Conservation (phyloP, 2,797 vertebrate species). For the Poecile montanus region DNA sequence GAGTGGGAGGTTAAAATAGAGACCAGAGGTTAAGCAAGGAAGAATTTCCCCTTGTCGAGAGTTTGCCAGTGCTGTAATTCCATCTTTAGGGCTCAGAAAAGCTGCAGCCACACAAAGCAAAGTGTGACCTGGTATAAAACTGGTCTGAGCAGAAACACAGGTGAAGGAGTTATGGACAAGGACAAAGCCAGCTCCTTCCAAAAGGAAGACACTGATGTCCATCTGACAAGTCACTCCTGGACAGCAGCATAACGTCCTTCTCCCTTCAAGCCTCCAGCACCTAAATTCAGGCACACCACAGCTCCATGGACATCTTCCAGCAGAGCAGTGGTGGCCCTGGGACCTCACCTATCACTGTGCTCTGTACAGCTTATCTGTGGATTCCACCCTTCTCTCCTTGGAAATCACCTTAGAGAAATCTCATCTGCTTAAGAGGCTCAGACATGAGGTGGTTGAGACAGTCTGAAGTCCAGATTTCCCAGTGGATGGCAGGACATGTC, state of each 20-base stretch:
- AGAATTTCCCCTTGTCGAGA: neutral
- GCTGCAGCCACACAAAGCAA: neutral
- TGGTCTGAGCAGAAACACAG: neutral
- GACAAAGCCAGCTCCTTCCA: neutral
- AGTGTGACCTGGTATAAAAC: neutral
- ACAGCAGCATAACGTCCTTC: neutral
- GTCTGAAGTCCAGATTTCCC: slow-evolving; percentile 8
- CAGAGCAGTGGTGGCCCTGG: neutral
- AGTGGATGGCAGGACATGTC: rapidly evolving
- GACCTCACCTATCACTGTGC: rapidly evolving
- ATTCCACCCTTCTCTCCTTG: neutral
- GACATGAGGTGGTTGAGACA: neutral
- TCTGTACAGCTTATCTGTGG: neutral
- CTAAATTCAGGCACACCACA: neutral
- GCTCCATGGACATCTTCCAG: neutral
- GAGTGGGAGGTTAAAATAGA: neutral
- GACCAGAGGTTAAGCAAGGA: neutral
- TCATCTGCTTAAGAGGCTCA: slow-evolving; percentile 12
- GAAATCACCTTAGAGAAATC: slow-evolving; percentile 34
- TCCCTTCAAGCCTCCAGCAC: neutral
- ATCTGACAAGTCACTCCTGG: neutral
- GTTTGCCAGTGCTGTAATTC: neutral
- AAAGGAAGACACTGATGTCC: rapidly evolving
- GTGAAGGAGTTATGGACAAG: neutral
- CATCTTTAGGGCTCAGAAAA: neutral